Evolutionary conservation across 2,888 invertebrate genomes (phyloP), one percentile per base, ranked within the genome.

Genomic region (Ophraella communa): DNA sequence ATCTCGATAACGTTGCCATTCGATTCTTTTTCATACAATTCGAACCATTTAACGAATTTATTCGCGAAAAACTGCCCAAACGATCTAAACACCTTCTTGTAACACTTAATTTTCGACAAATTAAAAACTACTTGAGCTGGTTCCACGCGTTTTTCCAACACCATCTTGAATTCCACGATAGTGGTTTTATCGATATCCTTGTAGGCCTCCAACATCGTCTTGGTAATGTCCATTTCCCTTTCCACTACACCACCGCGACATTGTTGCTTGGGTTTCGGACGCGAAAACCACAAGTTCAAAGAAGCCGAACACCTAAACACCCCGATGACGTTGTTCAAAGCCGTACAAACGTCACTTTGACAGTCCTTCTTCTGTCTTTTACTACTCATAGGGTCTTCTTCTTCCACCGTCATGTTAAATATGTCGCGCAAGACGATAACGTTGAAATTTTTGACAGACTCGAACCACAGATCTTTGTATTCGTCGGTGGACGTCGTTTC

Each of bases 321-420:
- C 23, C 35, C 78, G 65, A 61, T 75, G 73, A 35, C 77, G 70
- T n/a, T 75, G 66, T 21, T 24, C 5, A 35, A 75, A 1, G 80
- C 77, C 4, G 18, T 24, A 57, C 82, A 80, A 7, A 83, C 79
- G 68, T 83, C 80, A 5, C 78, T 78, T 14, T 79, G 72, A 5
- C 73, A 71, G 2, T 79, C 78, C 2, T 77, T 57, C 70, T 81
- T 82, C 54, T 76, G 78, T 35, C 79, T 76, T 59, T 84, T 83
- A 2, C 66, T 56, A 33, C 76, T 77, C 3, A 68, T 65, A 14
- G 45, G 56, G 4, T 44, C 52, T 4, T 67, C 65, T 2, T 73
- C 64, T 8, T 74, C 30, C 39, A 79, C 67, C 1, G 79, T 63
- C 44, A 79, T 60, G 7, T 59, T 64, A 5, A 73, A 64, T 20